Evolutionary conservation across 2,888 invertebrate species (phyloP), one percentile per base, ranked within the genome.

Genomic region (Gerris lacustris): DNA sequence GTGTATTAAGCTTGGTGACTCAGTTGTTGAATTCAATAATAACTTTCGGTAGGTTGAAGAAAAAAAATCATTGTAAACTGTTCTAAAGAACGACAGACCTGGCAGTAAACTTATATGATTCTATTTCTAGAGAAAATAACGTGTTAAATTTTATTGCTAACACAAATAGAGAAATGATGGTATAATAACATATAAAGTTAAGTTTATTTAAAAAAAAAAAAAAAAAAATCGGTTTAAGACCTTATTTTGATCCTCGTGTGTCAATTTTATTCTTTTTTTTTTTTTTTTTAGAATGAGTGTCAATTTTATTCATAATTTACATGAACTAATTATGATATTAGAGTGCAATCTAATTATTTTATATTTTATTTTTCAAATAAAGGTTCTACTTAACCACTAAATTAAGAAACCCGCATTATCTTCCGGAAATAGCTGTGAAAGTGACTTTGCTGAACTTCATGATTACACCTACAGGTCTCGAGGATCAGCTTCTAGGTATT

Each of bases 371-470:
- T 72, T 72, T 78, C 31, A 31, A 31, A 31, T 77, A 31, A 76
- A 91, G 94, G 77, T 86, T 97, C 73, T 96, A 94, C 79, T 92
- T 97, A 76, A 95, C 95, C 18, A 96, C 96, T 4, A 96, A 95
- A 79, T 81, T 95, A 67, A 84, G 93, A 43, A 96, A 96, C 82
- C 96, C 96, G 0, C 96, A 96, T 81, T 96, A 95, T 79, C 80
- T 95, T 70, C 96, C 96, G 0, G 96, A 97, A 82, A 88, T 95
- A 6, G 91, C 95, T 0, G 94, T 94, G 0, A 94, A 96, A 80
- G 90, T 92, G 6, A 92, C 94, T 0, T 79, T 96, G 43, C 85
- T 96, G 5, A 96, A 96, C 82, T 96, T 96, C 79, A 92, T 94
- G 90, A 88, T 96, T 76, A 96, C 95, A 6, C 86, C 87, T 64